phyloP scores from a whole-genome alignment of 2,797 vertebrate species.

The Heliangelus exortis region DNA sequence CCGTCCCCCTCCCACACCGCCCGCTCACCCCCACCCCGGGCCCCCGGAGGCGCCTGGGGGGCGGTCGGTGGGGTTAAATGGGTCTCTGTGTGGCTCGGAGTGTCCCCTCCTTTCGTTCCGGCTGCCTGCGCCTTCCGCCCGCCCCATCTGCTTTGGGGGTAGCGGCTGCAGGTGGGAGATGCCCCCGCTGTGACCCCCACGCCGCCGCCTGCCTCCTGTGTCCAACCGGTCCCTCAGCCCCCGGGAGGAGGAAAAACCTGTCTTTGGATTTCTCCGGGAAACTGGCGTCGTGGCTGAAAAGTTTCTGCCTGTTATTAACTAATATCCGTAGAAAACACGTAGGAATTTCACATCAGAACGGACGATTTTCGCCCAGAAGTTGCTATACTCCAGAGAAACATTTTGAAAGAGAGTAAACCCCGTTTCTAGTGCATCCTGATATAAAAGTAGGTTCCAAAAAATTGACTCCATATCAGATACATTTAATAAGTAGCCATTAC shows the following conservation, averaged over 20 bases:
- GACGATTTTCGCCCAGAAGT: not conserved
- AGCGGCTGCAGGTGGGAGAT: fast-evolving
- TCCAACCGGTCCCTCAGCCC: fast-evolving
- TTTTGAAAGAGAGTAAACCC: not conserved
- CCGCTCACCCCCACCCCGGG: no score
- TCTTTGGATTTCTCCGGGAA: not conserved
- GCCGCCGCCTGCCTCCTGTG: not conserved
- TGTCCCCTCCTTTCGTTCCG: fast-evolving
- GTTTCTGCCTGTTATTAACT: fast-evolving
- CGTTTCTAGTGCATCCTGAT: not conserved
- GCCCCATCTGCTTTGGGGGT: not conserved
- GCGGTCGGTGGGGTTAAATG: not conserved
- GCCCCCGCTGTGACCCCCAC: not conserved
- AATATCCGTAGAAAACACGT: not conserved
- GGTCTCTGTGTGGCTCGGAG: not conserved
- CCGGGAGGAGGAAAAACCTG: not conserved
- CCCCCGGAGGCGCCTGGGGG: not conserved
- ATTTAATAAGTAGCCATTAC: not conserved
- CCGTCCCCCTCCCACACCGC: no score
- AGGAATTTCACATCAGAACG: not conserved
- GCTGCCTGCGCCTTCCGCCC: not conserved
- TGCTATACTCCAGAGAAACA: no score
- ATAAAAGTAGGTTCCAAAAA: not conserved
- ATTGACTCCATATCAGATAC: not conserved
- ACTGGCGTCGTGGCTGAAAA: not conserved